A percentile compares a stretch with the other conserved stretches of the same genome.
phyloP scores from a whole-genome alignment of 2,888 invertebrate species.

The Caenorhabditis virilis region DNA sequence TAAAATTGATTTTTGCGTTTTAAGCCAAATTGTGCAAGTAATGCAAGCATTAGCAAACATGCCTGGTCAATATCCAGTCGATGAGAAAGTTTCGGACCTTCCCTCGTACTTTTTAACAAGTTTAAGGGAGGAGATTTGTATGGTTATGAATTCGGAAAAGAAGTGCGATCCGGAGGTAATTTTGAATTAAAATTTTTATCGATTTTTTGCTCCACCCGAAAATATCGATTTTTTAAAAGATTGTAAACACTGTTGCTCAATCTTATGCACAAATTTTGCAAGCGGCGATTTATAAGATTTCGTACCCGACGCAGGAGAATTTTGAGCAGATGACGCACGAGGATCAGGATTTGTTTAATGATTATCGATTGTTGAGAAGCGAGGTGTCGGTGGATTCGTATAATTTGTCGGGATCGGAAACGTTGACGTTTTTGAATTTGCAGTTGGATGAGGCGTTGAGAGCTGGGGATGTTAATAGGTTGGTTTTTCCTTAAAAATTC shows the following conservation, averaged over 20 bases:
- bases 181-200: no score
- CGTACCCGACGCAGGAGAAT: constrained; percentile 16
- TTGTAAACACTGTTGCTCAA: not conserved
- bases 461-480: constrained; percentile 34
- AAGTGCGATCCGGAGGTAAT: not conserved
- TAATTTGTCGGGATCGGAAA: constrained; percentile 30
- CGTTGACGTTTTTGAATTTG: constrained; percentile 36
- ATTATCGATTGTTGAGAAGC: constrained; percentile 40
- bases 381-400: constrained; percentile 41
- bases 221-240: not conserved
- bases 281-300: constrained; percentile 34
- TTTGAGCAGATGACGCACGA: constrained; percentile 28
- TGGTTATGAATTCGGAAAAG: constrained; percentile 9
- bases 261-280: constrained; percentile 33
- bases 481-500: no score
- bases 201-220: not conserved
- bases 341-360: constrained; percentile 40
- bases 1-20: not conserved
- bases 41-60: constrained; percentile 30
- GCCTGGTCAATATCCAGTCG: constrained; percentile 38
- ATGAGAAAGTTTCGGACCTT: constrained; percentile 52
- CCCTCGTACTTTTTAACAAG: constrained; percentile 51
- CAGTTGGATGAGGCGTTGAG: constrained; percentile 25
- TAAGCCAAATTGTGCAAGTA: constrained; percentile 11
- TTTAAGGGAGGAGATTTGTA: constrained; percentile 38